Conservation (phyloP, 2,113 vertebrate species). For the Tragelaphus imberbis region DNA sequence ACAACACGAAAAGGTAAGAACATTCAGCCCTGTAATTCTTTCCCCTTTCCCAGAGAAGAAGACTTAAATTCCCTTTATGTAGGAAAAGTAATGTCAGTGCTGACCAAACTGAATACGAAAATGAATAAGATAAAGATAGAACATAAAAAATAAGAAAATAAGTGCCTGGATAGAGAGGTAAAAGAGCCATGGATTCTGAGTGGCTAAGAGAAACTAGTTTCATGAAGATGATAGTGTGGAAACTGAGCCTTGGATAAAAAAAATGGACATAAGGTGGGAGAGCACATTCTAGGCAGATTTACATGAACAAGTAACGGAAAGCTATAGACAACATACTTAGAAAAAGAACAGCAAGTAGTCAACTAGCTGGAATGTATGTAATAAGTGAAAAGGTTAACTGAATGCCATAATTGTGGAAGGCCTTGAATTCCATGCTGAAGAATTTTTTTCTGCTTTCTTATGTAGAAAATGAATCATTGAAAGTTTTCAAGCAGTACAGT, state of each 20-base stretch:
- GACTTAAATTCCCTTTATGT: neutral
- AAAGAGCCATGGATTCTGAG: neutral
- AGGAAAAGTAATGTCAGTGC: neutral
- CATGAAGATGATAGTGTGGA: neutral
- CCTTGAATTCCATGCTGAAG: neutral
- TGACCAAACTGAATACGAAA: neutral
- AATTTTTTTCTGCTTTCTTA: conserved; percentile 3
- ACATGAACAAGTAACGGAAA: neutral
- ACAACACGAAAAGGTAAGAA: conserved; percentile 92
- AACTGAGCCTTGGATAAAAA: neutral
- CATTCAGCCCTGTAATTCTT: neutral
- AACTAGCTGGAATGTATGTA: neutral
- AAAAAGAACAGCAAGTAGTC: neutral
- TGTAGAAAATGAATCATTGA: neutral
- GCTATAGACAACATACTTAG: neutral
- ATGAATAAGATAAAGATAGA: neutral
- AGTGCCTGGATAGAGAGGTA: neutral
- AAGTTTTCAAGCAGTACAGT: conserved; percentile 3
- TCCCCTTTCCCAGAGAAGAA: neutral
- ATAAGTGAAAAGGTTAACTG: neutral
- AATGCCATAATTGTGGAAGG: neutral
- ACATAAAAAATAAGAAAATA: neutral
- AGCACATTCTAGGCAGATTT: neutral
- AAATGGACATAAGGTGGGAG: neutral
- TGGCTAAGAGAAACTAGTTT: neutral